Base-by-base conservation (phyloP, 2,888 invertebrate species). In the Lasioglossum zephyrum region DNA sequence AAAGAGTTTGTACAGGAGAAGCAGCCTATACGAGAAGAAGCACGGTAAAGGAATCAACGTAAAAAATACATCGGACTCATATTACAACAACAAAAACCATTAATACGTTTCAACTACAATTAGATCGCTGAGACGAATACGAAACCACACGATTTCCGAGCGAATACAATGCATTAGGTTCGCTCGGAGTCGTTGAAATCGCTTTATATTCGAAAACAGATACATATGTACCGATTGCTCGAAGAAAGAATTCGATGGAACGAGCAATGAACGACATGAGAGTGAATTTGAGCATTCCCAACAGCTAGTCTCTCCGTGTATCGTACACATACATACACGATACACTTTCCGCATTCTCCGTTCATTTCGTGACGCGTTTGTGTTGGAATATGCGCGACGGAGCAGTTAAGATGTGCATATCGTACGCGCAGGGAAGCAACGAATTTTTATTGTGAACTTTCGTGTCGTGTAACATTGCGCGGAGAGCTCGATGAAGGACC, bases 391-490 rank as follows among this genome's bases (percentile, higher is more conserved):
- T 75, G 76, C 70, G 47, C 39, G 69, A 81, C 39, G 39, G 44
- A n/a, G 53, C 75, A 79, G 73, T 87, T 88, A 73, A 39, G 77
- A 82, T 74, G 82, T 84, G 53, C 72, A 39, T 70, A 53, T 63
- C 63, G 8, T 73, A 80, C 72, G 82, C 53, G 73, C 26, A 70
- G 80, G 69, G 77, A 81, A 82, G 75, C 22, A 82, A 73, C 73
- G 72, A 86, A 86, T 86, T 81, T 84, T 84, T 80, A 76, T 82
- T 84, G 86, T 86, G 79, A 84, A 86, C 82, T 87, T 87, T 89
- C 72, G 81, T 81, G 81, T 84, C 81, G 81, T 87, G 84, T 88
- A 87, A 83, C 88, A 81, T 77, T 86, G 87, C 82, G 73, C 80
- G 60, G 66, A 76, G 73, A 80, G 80, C 80, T 77, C 72, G 76